Conservation (phyloP, 2,797 vertebrate species). For the Phrynocephalus vlangalii region DNA sequence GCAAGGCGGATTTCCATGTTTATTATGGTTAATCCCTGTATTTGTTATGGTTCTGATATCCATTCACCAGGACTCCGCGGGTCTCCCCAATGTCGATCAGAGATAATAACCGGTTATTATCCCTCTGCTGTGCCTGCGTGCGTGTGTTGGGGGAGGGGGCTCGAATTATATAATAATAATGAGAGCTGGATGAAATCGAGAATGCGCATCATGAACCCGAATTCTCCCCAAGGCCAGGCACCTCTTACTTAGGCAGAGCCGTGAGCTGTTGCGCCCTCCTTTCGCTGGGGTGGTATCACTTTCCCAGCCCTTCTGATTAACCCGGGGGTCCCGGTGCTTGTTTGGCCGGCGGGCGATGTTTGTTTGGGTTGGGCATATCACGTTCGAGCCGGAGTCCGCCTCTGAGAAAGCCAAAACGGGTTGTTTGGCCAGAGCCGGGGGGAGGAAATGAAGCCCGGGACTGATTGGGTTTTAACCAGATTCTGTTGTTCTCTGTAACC, state of each 20-base stretch:
- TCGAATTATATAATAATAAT: background rate
- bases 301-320: constrained; percentile 22
- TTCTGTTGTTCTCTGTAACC: constrained; percentile 75
- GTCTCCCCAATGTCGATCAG: background rate
- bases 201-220: background rate
- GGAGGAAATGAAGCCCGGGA: constrained; percentile 71
- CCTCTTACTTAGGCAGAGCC: background rate
- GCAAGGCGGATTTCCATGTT: no score
- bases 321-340: constrained; percentile 51
- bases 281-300: background rate
- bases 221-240: background rate
- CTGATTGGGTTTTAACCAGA: constrained; percentile 75
- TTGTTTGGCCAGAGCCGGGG: constrained; percentile 66
- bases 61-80: background rate
- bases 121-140: no score
- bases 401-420: constrained; percentile 60
- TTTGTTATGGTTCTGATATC: background rate
- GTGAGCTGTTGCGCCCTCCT: background rate
- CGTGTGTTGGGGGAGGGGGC: no score
- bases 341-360: constrained; percentile 57
- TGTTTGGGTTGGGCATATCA: constrained; percentile 67
- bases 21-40: background rate
- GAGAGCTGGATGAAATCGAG: background rate
- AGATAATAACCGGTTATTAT: no score
- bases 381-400: constrained; percentile 61